A percentile compares a stretch with the other conserved stretches of the same genome.
Evolutionary conservation across 37 sponge, comb jelly and placozoan species (phyloP).

Genomic region (Mnemiopsis leidyi): DNA sequence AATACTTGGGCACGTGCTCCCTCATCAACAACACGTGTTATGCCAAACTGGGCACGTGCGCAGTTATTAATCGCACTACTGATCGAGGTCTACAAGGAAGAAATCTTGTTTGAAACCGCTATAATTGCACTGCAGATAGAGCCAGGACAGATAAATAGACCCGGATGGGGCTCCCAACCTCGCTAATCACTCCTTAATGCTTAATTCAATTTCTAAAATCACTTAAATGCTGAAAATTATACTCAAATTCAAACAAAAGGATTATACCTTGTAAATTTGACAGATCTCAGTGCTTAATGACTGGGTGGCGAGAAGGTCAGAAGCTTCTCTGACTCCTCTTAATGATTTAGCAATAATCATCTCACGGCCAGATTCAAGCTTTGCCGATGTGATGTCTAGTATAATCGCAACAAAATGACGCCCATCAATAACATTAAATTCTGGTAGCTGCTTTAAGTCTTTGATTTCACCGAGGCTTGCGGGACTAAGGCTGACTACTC

Average conservation of each 20-base stretch:
- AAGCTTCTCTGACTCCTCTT: neutral
- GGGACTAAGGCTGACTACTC: neutral
- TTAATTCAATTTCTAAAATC: slow-evolving; percentile 8
- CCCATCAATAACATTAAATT: slow-evolving; percentile 48
- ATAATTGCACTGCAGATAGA: neutral
- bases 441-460: neutral
- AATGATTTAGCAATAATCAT: slow-evolving; percentile 14
- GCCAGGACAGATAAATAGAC: neutral
- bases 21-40: neutral
- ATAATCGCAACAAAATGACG: slow-evolving; percentile 13
- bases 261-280: neutral
- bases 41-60: neutral
- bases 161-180: neutral
- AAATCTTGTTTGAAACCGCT: neutral
- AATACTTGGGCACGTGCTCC: slow-evolving; percentile 18
- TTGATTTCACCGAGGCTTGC: neutral
- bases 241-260: neutral
- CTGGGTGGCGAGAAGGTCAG: neutral
- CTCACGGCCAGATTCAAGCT: neutral
- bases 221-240: slow-evolving; percentile 22
- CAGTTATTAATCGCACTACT: slow-evolving; percentile 23
- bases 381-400: neutral
- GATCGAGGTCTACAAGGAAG: neutral
- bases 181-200: neutral
- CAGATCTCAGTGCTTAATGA: slow-evolving; percentile 22